phyloP scores from a whole-genome alignment of 2,797 vertebrate genomes.

The Steatocranus sp. region DNA sequence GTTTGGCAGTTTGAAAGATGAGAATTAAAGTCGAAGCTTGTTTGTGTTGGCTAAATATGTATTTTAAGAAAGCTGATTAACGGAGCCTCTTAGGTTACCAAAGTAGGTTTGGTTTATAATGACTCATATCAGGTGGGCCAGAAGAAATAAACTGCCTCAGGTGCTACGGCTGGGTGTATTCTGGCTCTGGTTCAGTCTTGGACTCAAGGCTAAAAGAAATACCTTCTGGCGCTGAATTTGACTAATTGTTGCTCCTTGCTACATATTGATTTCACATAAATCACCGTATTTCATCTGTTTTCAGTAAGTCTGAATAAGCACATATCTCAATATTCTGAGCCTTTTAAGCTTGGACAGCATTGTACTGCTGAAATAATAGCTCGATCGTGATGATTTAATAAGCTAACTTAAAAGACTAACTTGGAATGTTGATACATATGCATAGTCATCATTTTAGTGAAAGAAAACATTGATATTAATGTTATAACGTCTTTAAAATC shows the following conservation, averaged over 20 bases:
- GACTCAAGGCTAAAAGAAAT: neutral
- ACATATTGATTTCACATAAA: neutral
- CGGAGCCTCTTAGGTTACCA: neutral
- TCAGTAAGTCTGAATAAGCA: neutral
- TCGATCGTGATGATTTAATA: neutral
- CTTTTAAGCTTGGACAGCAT: neutral
- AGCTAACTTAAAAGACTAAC: neutral
- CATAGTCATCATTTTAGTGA: neutral
- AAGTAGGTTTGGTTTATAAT: neutral
- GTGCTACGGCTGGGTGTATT: fast-evolving
- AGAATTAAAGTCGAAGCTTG: neutral
- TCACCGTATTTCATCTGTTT: neutral
- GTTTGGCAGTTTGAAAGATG: neutral
- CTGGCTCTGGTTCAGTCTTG: neutral
- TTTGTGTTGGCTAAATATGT: neutral
- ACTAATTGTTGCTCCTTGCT: neutral
- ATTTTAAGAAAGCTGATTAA: neutral
- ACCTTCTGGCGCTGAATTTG: neutral
- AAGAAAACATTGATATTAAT: neutral
- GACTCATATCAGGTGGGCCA: neutral
- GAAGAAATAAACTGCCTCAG: neutral
- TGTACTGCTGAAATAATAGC: neutral
- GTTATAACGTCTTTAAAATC: neutral
- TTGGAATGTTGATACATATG: neutral
- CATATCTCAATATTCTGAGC: neutral